Conservation (phyloP, 2,888 invertebrate species). For the Leptinotarsa peninsularis region DNA sequence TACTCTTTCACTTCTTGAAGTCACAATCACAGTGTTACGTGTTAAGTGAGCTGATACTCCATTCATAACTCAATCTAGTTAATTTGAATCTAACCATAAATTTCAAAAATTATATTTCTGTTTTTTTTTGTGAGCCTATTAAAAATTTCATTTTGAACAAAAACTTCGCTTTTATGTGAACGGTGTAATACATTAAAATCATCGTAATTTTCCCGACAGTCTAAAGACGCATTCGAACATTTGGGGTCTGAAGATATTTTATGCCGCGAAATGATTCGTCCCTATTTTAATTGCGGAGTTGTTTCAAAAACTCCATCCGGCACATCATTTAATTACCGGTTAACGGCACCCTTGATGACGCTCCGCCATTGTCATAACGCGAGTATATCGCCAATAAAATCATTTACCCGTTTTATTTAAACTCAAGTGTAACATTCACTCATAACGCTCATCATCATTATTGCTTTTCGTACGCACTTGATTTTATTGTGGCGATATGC, state of each 20-base stretch:
- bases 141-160: not conserved
- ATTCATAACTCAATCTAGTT: no score
- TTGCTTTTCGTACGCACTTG: conserved; percentile 44
- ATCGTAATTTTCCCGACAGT: not conserved
- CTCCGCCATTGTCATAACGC: conserved; percentile 59
- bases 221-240: conserved; percentile 7
- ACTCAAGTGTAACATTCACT: conserved; percentile 52
- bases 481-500: conserved; percentile 20
- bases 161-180: not conserved
- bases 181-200: conserved; percentile 2
- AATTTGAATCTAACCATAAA: no score
- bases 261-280: conserved; percentile 46
- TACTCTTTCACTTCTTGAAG: no score
- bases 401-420: conserved; percentile 61
- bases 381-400: conserved; percentile 63
- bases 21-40: no score
- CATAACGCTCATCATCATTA: conserved; percentile 54
- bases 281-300: conserved; percentile 56
- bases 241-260: conserved; percentile 37
- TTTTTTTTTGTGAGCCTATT: no score
- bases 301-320: conserved; percentile 61
- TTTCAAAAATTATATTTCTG: no score
- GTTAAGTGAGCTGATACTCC: no score
- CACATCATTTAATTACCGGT: conserved; percentile 65
- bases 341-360: conserved; percentile 63